Evolutionary conservation across 2,888 invertebrate genomes (phyloP).

Genomic region (Ectobius pallidus): DNA sequence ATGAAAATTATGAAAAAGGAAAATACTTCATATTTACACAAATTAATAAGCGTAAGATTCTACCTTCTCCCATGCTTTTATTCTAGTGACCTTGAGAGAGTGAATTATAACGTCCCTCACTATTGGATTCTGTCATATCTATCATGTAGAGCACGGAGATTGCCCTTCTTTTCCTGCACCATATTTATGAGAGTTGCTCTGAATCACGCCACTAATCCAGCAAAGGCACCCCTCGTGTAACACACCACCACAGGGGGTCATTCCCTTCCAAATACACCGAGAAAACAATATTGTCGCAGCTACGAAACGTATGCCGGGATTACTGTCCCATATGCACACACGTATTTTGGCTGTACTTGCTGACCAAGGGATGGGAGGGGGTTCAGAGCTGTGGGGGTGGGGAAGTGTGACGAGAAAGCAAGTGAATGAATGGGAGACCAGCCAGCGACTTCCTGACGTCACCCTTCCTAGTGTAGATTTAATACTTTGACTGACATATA

Average conservation of each 20-base stretch:
- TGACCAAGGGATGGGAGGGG: not conserved
- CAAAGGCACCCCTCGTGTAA: constrained; percentile 26
- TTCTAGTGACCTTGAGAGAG: no score
- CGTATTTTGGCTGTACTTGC: not conserved
- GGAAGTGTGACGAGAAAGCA: not conserved
- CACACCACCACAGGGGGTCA: constrained; percentile 38
- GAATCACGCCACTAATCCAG: constrained; percentile 33
- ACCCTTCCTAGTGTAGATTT: constrained; percentile 20
- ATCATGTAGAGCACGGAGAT: no score
- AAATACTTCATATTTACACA: no score
- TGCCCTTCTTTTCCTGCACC: not conserved
- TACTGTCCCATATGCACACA: constrained; percentile 38
- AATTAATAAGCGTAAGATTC: no score
- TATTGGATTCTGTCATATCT: no score
- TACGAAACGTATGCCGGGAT: constrained; percentile 43
- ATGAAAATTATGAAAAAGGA: no score
- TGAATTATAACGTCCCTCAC: no score
- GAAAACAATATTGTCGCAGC: constrained; percentile 45
- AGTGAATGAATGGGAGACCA: constrained; percentile 1
- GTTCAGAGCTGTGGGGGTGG: no score
- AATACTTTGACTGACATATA: constrained; percentile 21
- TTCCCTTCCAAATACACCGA: constrained; percentile 39
- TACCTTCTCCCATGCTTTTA: no score
- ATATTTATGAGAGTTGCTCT: constrained; percentile 24
- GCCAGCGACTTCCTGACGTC: constrained; percentile 28